Evolutionary conservation across 2,888 invertebrate species (phyloP), one percentile per base, ranked within the genome.

Genomic region (Hyposoter dolosus): DNA sequence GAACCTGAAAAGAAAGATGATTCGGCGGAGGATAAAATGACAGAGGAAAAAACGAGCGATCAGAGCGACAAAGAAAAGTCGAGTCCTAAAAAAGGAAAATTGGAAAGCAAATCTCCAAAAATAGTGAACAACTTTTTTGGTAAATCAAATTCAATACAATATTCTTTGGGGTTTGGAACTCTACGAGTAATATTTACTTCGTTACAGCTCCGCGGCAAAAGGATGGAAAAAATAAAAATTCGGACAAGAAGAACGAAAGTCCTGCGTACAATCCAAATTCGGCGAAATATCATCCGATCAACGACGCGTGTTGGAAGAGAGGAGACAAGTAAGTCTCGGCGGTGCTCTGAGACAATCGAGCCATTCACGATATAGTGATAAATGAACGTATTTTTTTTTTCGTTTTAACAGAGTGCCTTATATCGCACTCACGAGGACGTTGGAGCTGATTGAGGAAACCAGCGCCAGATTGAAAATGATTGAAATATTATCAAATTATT

Each of bases 401-500:
- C 40, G 88, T 87, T 88, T 87, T 94, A 95, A 76, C 92, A 98
- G 97, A 88, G 98, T 99, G 60, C 99, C 99, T 0, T 99, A 99
- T 93, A 95, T 98, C 87, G 99, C 99, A 0, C 94, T 99, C 65
- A 97, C 99, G 0, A 96, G 96, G 92, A 99, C 99, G 0, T 95
- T 99, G 90, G 97, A 98, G 93, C 95, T 96, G 80, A 98, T 99
- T 81, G 99, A 99, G 94, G 96, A 95, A 17, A 97, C 97, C 0
- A 97, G 97, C 10, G 97, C 97, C 3, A 96, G 99, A 47, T 95
- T 99, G 77, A 98, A 98, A 94, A 99, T 98, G 92, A 96, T 99
- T 3, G 98, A 99, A 93, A 98, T 98, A 74, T 94, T 99, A 66
- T 96, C 97, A 91, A 99, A 99, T 94, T 99, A 97, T 94, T 97